A percentile compares a stretch with the other conserved stretches of the same genome.
These are phyloP conservation scores for Calliopum simillimum DNA, from an alignment of 2,888 invertebrate genomes.

Conservation along the genomic window DNA sequence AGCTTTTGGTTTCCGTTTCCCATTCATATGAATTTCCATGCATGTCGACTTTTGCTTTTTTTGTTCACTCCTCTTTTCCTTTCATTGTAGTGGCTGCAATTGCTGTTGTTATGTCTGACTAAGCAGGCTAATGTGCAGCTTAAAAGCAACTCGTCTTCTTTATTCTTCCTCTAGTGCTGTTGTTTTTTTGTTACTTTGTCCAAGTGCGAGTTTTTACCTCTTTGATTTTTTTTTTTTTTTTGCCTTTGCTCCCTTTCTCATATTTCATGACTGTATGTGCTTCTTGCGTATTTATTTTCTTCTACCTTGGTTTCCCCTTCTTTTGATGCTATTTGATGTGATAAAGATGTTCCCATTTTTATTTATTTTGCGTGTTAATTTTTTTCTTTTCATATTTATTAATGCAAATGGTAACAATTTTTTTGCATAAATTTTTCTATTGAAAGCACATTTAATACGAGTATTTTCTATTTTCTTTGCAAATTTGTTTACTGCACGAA, in stretches of 20 bases:
- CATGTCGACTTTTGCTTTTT: slow-evolving; percentile 54
- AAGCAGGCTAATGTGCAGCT: slow-evolving; percentile 14
- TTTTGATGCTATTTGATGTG: not conserved
- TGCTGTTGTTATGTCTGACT: slow-evolving; percentile 17
- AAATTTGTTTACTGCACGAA: too few relatives aligned
- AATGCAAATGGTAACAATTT: slow-evolving; percentile 4
- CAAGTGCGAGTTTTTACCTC: slow-evolving; percentile 1
- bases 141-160: not conserved
- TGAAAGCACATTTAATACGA: slow-evolving; percentile 22
- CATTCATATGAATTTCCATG: slow-evolving; percentile 55
- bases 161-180: not conserved
- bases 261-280: slow-evolving; percentile 15
- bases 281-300: slow-evolving; percentile 35
- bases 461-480: too few relatives aligned
- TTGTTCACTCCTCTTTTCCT: slow-evolving; percentile 31
- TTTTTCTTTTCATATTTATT: not conserved
- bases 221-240: not conserved
- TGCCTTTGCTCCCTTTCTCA: slow-evolving; percentile 9
- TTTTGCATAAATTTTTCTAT: slow-evolving; percentile 34
- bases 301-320: slow-evolving; percentile 5
- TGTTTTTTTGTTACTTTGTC: not conserved
- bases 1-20: slow-evolving; percentile 63
- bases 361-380: slow-evolving; percentile 16
- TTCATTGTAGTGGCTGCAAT: slow-evolving; percentile 29
- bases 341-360: slow-evolving; percentile 7